Base-by-base conservation (phyloP, 2,888 invertebrate species). In the Leptinotarsa rubiginosa region DNA sequence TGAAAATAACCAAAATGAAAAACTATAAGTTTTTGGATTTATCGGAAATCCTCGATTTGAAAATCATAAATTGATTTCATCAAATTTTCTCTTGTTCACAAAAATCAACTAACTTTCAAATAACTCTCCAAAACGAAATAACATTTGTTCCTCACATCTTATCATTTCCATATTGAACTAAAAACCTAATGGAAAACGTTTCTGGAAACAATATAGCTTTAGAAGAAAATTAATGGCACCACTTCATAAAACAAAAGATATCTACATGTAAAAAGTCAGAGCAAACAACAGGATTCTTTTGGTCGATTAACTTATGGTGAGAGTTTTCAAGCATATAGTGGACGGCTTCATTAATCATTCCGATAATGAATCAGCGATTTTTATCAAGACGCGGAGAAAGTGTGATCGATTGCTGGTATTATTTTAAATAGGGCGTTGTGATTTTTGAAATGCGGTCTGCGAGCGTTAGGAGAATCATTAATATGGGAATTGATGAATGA, bases 321-420 rank as follows among this genome's bases (percentile, higher is more conserved):
- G 78, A 81, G 82, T 83, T 83, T 75, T 72, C 74, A 70, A 84
- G 79, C 84, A 84, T 84, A 84, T 82, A 82, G 83, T 80, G 73
- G 77, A 68, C 69, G 73, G 47, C n/a, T 76, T 76, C 81, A 82
- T 84, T 78, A 84, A 86, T 86, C 86, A 86, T 84, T 80, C 80
- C 80, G 78, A 80, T 84, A 84, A 85, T 85, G 83, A 84, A 84
- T 85, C 81, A 79, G 84, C 83, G 83, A 85, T 86, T 85, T 81
- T 78, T 75, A 71, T 31, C 67, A 52, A 70, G 65, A 74, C 65
- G 54, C 20, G 64, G 47, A 78, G 79, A 74, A 77, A 79, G 75
- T 70, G 52, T 70, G 77, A 80, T 79, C 73, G 78, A 78, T 80
- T 77, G 74, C 71, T 72, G 62, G 65, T 73, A 73, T 72, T 65